Percentiles rank a stretch among this genome's conserved stretches.
Conservation (phyloP, 2,888 invertebrate species). For the Drosophila atripex region DNA sequence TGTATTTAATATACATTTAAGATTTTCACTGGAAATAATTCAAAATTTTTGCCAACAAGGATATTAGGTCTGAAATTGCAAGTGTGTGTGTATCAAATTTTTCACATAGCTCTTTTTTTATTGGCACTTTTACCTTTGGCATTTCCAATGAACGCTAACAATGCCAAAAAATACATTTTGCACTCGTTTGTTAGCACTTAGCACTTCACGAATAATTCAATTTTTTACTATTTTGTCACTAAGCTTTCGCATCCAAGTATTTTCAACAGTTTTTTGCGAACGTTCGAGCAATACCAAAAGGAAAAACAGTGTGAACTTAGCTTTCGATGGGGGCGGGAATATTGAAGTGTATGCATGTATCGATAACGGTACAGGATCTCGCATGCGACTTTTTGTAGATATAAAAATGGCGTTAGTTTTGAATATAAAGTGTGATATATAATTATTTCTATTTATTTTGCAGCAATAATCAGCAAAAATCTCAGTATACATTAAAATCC, state of each 20-base stretch:
- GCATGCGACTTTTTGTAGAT: background rate
- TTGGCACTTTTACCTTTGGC: constrained; percentile 80
- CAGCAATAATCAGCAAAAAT: no score
- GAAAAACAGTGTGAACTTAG: constrained; percentile 10
- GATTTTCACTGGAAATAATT: constrained; percentile 4
- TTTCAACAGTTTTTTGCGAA: constrained; percentile 70
- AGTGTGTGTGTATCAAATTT: constrained; percentile 62
- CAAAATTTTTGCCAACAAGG: constrained; percentile 55
- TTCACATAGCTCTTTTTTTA: constrained; percentile 52
- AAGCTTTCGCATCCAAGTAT: constrained; percentile 54
- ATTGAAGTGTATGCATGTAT: background rate
- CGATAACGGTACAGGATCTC: background rate
- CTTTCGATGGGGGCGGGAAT: background rate
- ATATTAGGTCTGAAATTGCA: constrained; percentile 47
- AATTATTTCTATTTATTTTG: background rate
- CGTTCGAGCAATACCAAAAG: constrained; percentile 67
- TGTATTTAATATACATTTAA: background rate
- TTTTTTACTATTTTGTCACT: constrained; percentile 44
- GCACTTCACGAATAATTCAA: constrained; percentile 50
- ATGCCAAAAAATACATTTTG: constrained; percentile 81
- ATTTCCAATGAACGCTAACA: constrained; percentile 82
- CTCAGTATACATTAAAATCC: no score
- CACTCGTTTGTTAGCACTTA: constrained; percentile 54
- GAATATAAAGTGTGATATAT: background rate
- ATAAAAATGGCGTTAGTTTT: background rate